Percentiles rank a stretch among this genome's conserved stretches.
phyloP scores from a whole-genome alignment of 1,140 invertebrate species.

The Drosophila oshimai region DNA sequence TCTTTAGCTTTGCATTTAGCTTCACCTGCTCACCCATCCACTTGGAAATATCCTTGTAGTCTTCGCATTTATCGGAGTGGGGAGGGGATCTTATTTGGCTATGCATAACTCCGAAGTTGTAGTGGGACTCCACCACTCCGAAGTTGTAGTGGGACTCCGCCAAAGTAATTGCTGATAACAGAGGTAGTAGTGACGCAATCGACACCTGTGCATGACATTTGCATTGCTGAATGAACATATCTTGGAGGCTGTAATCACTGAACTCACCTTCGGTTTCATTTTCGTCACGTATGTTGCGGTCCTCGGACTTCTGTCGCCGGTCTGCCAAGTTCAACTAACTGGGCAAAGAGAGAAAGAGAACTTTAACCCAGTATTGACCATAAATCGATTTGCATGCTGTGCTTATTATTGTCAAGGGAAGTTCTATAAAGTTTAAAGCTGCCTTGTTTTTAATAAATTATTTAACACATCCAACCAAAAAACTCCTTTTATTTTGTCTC shows the following conservation, averaged over 20 bases:
- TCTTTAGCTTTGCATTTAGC: constrained; percentile 9
- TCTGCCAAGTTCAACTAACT: constrained; percentile 45
- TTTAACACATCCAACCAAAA: too few relatives aligned
- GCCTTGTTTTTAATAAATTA: too few relatives aligned
- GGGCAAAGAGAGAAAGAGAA: background rate
- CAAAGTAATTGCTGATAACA: constrained; percentile 25
- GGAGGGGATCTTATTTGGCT: too few relatives aligned
- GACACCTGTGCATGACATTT: constrained; percentile 13
- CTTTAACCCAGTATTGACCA: background rate
- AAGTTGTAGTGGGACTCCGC: background rate
- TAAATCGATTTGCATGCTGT: constrained; percentile 59
- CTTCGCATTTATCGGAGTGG: background rate
- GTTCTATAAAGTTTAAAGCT: too few relatives aligned
- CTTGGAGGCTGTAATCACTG: background rate
- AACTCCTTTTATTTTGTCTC: too few relatives aligned
- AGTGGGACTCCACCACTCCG: background rate
- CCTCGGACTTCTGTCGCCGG: background rate
- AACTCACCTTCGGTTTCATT: constrained; percentile 36
- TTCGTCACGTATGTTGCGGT: constrained; percentile 29
- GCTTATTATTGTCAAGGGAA: background rate
- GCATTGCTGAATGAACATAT: background rate
- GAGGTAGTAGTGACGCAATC: constrained; percentile 23
- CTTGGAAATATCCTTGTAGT: background rate
- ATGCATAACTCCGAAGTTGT: background rate
- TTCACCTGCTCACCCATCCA: constrained; percentile 35